A percentile compares a stretch with the other conserved stretches of the same genome.
Evolutionary conservation across 1,140 invertebrate species (phyloP).

Genomic region (Zaprionus ghesquierei): DNA sequence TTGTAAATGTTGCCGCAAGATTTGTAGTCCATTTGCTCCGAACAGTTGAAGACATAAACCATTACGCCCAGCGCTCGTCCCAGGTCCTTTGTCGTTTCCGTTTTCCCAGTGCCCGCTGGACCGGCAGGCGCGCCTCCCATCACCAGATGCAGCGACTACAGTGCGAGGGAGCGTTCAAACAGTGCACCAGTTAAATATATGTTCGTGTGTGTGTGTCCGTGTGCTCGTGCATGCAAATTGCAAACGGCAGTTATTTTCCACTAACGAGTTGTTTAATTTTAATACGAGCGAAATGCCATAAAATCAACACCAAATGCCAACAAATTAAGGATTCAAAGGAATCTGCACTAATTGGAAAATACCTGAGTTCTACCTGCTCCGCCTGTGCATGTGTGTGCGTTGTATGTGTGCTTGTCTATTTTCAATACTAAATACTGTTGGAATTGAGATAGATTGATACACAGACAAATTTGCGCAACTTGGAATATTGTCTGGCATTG

Average conservation of each 20-base stretch:
- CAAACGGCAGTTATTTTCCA: constrained; percentile 71
- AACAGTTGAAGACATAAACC: constrained; percentile 98
- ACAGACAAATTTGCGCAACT: background rate
- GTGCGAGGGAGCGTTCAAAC: background rate
- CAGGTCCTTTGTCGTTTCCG: constrained; percentile 97
- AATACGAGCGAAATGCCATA: constrained; percentile 38
- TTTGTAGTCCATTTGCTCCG: constrained; percentile 98
- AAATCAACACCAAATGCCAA: constrained; percentile 43
- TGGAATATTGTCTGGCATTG: background rate
- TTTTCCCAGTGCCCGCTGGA: constrained; percentile 97
- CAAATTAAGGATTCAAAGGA: constrained; percentile 45
- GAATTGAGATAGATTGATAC: background rate
- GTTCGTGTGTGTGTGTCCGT: background rate
- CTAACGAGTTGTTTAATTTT: constrained; percentile 80
- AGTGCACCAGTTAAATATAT: constrained; percentile 4
- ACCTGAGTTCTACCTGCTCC: background rate
- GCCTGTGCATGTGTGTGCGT: background rate
- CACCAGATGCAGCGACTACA: constrained; percentile 89
- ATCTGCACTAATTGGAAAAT: constrained; percentile 31
- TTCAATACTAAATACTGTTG: background rate
- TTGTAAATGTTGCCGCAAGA: constrained; percentile 96
- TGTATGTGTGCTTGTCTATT: background rate
- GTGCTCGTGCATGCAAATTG: constrained; percentile 62
- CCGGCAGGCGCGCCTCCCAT: constrained; percentile 94
- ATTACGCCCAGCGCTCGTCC: constrained; percentile 96